A percentile compares a stretch with the other conserved stretches of the same genome.
Conservation (phyloP, 2,113 vertebrate species). For the Hippocampus guttulatus region DNA sequence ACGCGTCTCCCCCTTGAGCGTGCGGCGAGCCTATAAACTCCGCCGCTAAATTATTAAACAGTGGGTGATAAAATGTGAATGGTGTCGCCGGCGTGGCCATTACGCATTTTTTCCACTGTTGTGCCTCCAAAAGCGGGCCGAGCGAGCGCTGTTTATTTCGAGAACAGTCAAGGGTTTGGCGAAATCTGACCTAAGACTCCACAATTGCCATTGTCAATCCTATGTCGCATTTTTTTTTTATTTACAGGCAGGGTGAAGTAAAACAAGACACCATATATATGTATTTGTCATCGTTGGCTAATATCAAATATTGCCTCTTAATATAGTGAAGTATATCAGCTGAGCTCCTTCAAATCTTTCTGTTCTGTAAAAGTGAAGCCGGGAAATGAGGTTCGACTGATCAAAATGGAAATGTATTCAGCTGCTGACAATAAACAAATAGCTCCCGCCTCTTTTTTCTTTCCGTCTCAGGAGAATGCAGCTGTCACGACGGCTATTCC, state of each 20-base stretch:
- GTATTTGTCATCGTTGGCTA: background rate
- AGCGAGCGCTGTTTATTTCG: slow-evolving; percentile 25
- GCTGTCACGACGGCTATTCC: slow-evolving; percentile 92
- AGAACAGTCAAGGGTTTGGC: slow-evolving; percentile 6
- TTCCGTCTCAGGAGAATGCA: slow-evolving; percentile 84
- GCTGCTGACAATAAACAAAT: slow-evolving; percentile 35
- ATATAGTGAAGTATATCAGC: background rate
- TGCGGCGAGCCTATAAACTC: slow-evolving; percentile 37
- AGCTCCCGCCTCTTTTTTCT: slow-evolving; percentile 22
- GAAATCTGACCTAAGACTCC: slow-evolving; percentile 20
- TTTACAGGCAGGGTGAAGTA: background rate
- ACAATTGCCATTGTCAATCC: slow-evolving; percentile 3
- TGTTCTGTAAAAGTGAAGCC: background rate
- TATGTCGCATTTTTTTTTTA: background rate
- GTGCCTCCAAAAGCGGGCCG: slow-evolving; percentile 26
- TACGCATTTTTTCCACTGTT: slow-evolving; percentile 35
- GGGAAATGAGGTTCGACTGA: background rate
- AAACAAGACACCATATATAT: background rate
- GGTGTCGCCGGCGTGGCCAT: slow-evolving; percentile 38
- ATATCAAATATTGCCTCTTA: background rate
- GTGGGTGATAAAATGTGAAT: slow-evolving; percentile 57
- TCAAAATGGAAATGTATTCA: slow-evolving; percentile 6
- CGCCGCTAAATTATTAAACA: slow-evolving; percentile 58
- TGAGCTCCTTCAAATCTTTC: slow-evolving; percentile 2
- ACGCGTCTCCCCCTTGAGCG: slow-evolving; percentile 17